Evolutionary conservation across 1,140 invertebrate species (phyloP), one percentile per base, ranked within the genome.

Genomic region (Rhyzopertha dominica): DNA sequence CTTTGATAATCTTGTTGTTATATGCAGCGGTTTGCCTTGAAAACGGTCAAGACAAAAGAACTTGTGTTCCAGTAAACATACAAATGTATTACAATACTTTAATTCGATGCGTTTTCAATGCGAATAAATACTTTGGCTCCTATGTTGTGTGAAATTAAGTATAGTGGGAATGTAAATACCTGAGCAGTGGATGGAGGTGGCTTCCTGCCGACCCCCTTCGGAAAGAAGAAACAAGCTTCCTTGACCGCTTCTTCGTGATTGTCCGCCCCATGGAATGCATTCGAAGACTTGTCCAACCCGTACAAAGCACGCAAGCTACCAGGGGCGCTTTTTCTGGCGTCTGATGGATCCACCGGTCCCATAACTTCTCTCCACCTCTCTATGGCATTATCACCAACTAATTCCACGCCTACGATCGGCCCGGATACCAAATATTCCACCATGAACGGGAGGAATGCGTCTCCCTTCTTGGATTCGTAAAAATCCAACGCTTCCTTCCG

Each of bases 261-360:
- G 29, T 76, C 66, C 5, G 88, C 78, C 18, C 78, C 79, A 72
- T 92, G 80, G 36, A 85, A 75, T 22, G 77, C 85, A 71, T 90
- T 87, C 40, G 72, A 66, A 17, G 81, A 73, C 10, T 71, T 68
- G 60, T 90, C 84, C 55, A 66, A 75, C n/a, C 86, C 87, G 73
- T 83, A 92, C 43, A 77, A 57, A 4, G 81, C 79, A 60, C 85
- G 73, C 17, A 93, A 65, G 26, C 78, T 78, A 1, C 73, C 70
- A 1, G 86, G 78, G 25, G 72, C 42, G 13, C 63, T 32, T 67
- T 65, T 43, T 63, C 59, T 70, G 10, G 84, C 84, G 53, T 76
- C 72, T 1, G 66, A 49, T 13, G 82, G 79, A 69, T 90, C 82
- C 25, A 68, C 71, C 8, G 84, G 75, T 12, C 85, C 87, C 34